Base-by-base conservation (phyloP, 2,797 vertebrate species). In the Linurgus olivaceus region DNA sequence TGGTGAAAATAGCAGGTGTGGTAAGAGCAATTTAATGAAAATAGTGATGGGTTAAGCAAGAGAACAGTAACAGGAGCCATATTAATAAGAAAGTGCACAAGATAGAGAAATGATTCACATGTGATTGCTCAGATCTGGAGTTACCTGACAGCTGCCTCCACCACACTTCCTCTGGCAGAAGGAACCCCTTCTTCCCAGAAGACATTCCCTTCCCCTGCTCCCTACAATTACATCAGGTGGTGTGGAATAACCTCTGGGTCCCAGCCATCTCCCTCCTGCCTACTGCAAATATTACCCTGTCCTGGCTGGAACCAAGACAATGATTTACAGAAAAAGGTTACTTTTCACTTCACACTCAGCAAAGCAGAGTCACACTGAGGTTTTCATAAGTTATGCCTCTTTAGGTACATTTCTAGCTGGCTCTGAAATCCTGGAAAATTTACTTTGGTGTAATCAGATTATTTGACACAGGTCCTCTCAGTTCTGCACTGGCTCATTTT, bases 371-470 rank as follows among this genome's bases (percentile, higher is more conserved):
- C 35, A 82, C 50, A 47, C 31, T 28, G 35, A 48, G n/a, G 12
- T 72, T 83, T 85, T 71, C 25, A 5, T 55, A 74, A 67, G 65
- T 71, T 58, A 63, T 65, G 42, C 14, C 8, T 76, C 79, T 79
- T 73, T 54, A 85, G 28, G 38, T 75, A 47, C 40, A 52, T 10
- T 54, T 81, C 38, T 65, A 33, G 65, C 57, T 75, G 35, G 50
- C 42, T 86, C 47, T 83, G 54, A 68, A 57, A 91, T 88, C 42
- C 79, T 91, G 45, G 29, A 83, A 76, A 91, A 83, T 89, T 86
- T 83, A 26, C 68, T 86, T 91, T 54, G n/a, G 20, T 45, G 33
- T 83, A 86, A 80, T 65, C 73, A 65, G 31, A 74, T 80, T 83
- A 79, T 85, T 87, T 94, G 68, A 67, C 72, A 61, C 0, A 0